Evolutionary conservation across 2,113 vertebrate species (phyloP).

Genomic region (Pimephales promelas): DNA sequence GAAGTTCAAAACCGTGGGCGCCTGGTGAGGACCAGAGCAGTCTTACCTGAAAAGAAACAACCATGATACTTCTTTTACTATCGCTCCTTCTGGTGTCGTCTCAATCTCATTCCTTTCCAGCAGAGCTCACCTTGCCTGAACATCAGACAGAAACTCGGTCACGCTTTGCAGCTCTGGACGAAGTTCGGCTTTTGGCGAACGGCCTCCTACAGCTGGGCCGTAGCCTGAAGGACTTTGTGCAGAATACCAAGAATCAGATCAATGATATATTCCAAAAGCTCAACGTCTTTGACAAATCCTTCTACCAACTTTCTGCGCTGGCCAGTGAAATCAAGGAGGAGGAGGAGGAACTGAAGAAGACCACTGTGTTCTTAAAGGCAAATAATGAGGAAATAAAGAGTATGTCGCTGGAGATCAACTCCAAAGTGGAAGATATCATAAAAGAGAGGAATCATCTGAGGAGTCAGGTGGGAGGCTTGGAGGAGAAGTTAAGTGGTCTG

Average conservation of each 20-base stretch:
- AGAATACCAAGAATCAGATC: conserved; percentile 91
- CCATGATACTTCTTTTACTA: conserved; percentile 73
- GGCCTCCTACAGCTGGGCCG: conserved; percentile 91
- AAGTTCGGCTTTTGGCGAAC: conserved; percentile 86
- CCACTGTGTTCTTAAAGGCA: conserved; percentile 80
- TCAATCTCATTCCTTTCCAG: conserved; percentile 68
- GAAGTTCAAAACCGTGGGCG: conserved; percentile 14
- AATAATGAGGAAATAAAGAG: conserved; percentile 89
- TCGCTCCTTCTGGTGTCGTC: conserved; percentile 66
- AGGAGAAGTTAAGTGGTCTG: conserved; percentile 84
- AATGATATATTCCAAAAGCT: conserved; percentile 91
- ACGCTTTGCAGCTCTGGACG: conserved; percentile 85
- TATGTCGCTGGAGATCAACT: conserved; percentile 83
- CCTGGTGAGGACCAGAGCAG: conserved; percentile 3
- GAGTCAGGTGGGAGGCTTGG: conserved; percentile 82
- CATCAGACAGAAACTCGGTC: conserved; percentile 71
- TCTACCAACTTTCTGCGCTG: conserved; percentile 84
- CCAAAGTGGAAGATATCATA: conserved; percentile 85
- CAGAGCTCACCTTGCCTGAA: conserved; percentile 53
- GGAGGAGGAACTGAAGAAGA: conserved; percentile 88
- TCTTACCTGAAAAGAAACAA: neutral
- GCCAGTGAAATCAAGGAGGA: conserved; percentile 89
- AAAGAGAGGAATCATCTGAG: conserved; percentile 85
- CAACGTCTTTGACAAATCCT: conserved; percentile 87
- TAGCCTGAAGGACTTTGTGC: conserved; percentile 90